These are phyloP conservation scores for Encarsia formosa DNA, from an alignment of 2,888 invertebrate genomes.

Conservation along the genomic window DNA sequence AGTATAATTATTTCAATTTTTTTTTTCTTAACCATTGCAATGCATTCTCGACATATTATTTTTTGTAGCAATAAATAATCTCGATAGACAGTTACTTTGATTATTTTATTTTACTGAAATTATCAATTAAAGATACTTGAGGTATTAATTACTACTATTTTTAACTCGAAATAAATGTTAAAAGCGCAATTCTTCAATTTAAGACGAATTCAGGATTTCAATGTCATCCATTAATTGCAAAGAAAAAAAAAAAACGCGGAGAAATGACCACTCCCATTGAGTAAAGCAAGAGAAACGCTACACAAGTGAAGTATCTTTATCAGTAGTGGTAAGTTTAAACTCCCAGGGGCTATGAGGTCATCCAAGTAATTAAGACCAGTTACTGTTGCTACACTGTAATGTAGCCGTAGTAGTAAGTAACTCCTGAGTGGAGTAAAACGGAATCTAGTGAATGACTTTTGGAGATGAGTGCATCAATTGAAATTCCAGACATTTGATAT, in stretches of 20 bases:
- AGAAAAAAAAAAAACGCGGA: conserved; percentile 8
- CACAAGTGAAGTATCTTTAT: conserved; percentile 36
- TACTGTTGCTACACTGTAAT: conserved; percentile 40
- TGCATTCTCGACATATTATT: too few species aligned
- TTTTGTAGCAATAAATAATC: too few species aligned
- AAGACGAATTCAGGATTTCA: too few species aligned
- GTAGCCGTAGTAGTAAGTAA: conserved; percentile 17
- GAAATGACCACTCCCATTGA: conserved; percentile 33
- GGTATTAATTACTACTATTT: too few species aligned
- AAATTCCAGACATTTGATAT: conserved; percentile 23
- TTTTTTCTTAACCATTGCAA: too few species aligned
- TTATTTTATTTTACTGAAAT: too few species aligned
- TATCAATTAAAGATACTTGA: too few species aligned
- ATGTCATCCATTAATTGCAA: conserved; percentile 5
- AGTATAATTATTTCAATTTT: too few species aligned
- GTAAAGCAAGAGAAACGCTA: conserved; percentile 21
- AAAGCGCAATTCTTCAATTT: too few species aligned
- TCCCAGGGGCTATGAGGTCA: conserved; percentile 48
- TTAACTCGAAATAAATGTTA: too few species aligned
- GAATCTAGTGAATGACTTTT: conserved; percentile 25
- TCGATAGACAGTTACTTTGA: too few species aligned
- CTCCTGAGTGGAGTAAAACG: conserved; percentile 15
- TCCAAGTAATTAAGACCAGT: conserved; percentile 49
- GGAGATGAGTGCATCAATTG: conserved; percentile 25
- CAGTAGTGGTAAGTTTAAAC: conserved; percentile 44